Evolutionary conservation across 2,113 vertebrate species (phyloP).

Genomic region (Pseudorasbora parva): DNA sequence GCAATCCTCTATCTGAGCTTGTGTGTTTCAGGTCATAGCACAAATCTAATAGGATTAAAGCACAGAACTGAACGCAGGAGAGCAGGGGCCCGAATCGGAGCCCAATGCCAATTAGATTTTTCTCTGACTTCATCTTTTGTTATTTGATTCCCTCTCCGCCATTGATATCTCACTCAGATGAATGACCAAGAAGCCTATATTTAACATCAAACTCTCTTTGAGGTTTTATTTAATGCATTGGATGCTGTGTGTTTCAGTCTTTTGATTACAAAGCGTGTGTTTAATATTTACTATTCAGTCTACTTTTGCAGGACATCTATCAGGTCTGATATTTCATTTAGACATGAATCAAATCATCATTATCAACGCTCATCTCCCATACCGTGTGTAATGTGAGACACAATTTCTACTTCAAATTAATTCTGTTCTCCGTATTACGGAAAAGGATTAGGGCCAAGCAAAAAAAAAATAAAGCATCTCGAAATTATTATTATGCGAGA

Average conservation of each 20-base stretch:
- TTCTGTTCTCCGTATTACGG: too few species aligned
- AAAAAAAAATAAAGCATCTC: too few species aligned
- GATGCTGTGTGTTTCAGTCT: neutral
- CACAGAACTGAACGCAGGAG: conserved; percentile 18
- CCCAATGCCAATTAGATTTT: conserved; percentile 16
- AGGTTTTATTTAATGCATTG: neutral
- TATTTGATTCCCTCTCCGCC: neutral
- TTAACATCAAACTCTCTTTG: neutral
- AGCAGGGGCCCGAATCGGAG: neutral
- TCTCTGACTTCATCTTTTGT: conserved; percentile 24
- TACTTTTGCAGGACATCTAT: neutral
- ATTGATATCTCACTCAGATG: conserved; percentile 20
- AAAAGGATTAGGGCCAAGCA: too few species aligned
- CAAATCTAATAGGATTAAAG: conserved; percentile 25
- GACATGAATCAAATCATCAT: neutral
- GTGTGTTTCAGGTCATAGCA: conserved; percentile 41
- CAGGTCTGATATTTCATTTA: neutral
- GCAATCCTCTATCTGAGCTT: neutral
- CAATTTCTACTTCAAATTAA: too few species aligned
- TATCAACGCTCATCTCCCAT: too few species aligned
- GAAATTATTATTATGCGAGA: too few species aligned
- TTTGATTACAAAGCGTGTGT: neutral
- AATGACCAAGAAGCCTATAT: neutral
- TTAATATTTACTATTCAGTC: neutral
- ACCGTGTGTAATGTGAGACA: neutral